Percentiles rank a stretch among this genome's conserved stretches.
phyloP scores from a whole-genome alignment of 2,888 invertebrate genomes.

The Mesoligia furuncula region DNA sequence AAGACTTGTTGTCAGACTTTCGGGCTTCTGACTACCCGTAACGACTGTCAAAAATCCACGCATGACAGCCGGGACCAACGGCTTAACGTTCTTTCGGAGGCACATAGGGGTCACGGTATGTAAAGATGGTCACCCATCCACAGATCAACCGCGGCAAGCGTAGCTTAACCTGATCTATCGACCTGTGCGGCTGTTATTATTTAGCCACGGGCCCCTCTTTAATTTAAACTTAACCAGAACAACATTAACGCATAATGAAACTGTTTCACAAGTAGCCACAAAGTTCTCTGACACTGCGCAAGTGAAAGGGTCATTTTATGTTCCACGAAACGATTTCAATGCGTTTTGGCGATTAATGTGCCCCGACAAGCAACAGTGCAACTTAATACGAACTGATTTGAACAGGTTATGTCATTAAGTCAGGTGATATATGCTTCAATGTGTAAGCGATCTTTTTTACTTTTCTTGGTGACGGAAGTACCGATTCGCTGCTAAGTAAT shows the following conservation, averaged over 20 bases:
- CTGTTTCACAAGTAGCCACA: constrained; percentile 40
- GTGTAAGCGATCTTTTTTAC: constrained; percentile 8
- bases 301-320: constrained; percentile 73
- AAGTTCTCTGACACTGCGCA: constrained; percentile 40
- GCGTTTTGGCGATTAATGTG: constrained; percentile 65
- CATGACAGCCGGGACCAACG: no score
- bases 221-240: constrained; percentile 21
- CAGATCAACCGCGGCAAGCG: no score
- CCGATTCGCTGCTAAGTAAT: neutral
- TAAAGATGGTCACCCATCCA: no score
- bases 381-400: constrained; percentile 55
- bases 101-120: no score
- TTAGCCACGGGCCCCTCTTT: no score
- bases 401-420: constrained; percentile 59
- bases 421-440: constrained; percentile 47
- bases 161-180: no score
- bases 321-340: constrained; percentile 60
- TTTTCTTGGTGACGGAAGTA: constrained; percentile 14
- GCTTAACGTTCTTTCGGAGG: no score
- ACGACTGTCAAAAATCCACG: no score
- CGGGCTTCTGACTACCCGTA: no score
- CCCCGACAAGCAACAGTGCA: constrained; percentile 48
- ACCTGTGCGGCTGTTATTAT: no score
- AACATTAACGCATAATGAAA: constrained; percentile 44
- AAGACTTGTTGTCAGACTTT: no score